Percentiles rank a stretch among this genome's conserved stretches.
These are phyloP conservation scores for Sebastes schlegelii DNA, from an alignment of 2,113 vertebrate species.

Conservation along the genomic window DNA sequence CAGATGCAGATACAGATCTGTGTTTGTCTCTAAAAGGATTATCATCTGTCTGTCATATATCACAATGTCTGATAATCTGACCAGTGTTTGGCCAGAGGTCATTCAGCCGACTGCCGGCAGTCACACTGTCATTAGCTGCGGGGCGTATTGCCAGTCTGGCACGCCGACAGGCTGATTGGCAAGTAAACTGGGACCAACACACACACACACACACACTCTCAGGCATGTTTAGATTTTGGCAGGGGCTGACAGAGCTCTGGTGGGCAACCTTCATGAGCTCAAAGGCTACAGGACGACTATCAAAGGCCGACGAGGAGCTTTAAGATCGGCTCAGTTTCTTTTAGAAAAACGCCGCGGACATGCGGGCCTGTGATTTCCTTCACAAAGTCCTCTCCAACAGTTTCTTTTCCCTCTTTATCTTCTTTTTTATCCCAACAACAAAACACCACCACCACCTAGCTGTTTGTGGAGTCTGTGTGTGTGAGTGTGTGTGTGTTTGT, in stretches of 20 bases:
- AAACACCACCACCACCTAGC: constrained; percentile 18
- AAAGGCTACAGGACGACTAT: background rate
- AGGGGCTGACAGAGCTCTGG: constrained; percentile 11
- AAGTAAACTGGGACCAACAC: background rate
- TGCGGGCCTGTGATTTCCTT: constrained; percentile 15
- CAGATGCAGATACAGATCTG: background rate
- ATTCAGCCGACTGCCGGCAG: too few species aligned
- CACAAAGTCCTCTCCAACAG: constrained; percentile 20
- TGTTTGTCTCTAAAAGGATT: background rate
- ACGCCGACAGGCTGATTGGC: constrained; percentile 1
- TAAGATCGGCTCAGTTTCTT: constrained; percentile 20
- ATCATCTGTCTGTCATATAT: constrained; percentile 5
- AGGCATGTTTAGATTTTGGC: constrained; percentile 18
- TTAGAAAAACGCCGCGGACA: background rate
- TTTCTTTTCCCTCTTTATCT: constrained; percentile 27
- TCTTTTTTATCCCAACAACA: constrained; percentile 26
- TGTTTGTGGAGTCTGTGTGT: constrained; percentile 19
- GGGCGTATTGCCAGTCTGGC: constrained; percentile 41
- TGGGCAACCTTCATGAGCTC: constrained; percentile 14
- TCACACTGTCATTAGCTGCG: constrained; percentile 6
- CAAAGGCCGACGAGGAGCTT: constrained; percentile 26
- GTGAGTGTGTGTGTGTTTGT: constrained; percentile 26
- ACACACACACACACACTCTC: background rate
- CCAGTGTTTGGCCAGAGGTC: too few species aligned
- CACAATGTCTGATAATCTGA: background rate